A percentile compares a stretch with the other conserved stretches of the same genome.
phyloP scores from a whole-genome alignment of 2,888 invertebrate species.

The Amblyjoppa proteus region DNA sequence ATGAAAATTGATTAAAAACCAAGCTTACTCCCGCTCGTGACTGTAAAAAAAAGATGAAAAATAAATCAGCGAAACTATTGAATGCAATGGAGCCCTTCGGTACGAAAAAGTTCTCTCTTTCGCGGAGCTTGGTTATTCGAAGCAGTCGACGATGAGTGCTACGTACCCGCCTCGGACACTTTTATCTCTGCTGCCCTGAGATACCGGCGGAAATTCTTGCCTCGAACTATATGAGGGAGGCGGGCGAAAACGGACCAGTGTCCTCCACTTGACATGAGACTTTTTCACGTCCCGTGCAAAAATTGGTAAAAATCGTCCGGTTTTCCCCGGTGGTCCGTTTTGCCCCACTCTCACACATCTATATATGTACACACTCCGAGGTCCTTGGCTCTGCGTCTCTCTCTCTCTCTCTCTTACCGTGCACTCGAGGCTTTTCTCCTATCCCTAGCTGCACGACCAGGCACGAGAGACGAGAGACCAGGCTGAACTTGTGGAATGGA shows the following conservation, averaged over 20 bases:
- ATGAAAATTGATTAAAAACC: not conserved
- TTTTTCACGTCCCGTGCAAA: too few species aligned
- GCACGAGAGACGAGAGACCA: conserved; percentile 57
- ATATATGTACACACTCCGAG: conserved; percentile 15
- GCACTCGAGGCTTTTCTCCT: conserved; percentile 34
- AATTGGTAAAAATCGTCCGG: too few species aligned
- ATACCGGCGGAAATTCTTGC: conserved; percentile 37
- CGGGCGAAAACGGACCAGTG: too few species aligned
- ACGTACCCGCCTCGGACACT: not conserved
- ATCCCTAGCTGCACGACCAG: conserved; percentile 52
- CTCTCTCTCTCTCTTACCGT: conserved; percentile 4
- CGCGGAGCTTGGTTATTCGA: conserved; percentile 23
- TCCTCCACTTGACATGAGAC: too few species aligned
- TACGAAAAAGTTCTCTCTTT: conserved; percentile 26
- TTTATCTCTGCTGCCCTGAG: conserved; percentile 2
- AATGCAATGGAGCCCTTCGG: conserved; percentile 35
- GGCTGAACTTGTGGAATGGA: conserved; percentile 70
- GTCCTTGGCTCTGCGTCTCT: conserved; percentile 46
- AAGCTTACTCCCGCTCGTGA: not conserved
- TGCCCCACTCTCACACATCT: not conserved
- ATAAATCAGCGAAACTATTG: not conserved
- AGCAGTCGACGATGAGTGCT: conserved; percentile 14
- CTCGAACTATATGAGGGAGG: not conserved
- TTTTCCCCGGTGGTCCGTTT: too few species aligned
- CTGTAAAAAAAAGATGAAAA: conserved; percentile 12